Percentiles rank a stretch among this genome's conserved stretches.
phyloP scores from a whole-genome alignment of 92 coral and sea anemone genomes.

The Bergia sp. region DNA sequence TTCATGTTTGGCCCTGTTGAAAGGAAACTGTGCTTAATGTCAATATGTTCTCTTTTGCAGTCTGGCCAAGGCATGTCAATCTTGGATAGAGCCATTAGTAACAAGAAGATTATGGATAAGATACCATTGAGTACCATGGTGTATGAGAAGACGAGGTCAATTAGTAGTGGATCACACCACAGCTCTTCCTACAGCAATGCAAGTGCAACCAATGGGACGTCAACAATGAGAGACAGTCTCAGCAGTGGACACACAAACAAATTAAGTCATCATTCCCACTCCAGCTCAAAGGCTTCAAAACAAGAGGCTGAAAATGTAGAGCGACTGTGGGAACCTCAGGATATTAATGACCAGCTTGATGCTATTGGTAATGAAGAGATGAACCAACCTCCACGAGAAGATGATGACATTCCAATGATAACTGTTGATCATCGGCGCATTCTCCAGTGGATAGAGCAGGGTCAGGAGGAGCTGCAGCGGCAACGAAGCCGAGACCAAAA shows the following conservation, averaged over 20 bases:
- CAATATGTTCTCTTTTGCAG: not conserved
- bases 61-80: constrained; percentile 63
- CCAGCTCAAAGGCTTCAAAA: constrained; percentile 50
- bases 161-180: constrained; percentile 45
- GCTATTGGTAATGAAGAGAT: constrained; percentile 52
- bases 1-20: not conserved
- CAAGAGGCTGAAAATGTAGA: constrained; percentile 47
- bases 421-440: constrained; percentile 83
- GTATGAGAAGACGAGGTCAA: constrained; percentile 51
- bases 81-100: constrained; percentile 81
- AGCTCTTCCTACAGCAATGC: constrained; percentile 59
- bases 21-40: not conserved
- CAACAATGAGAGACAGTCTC: constrained; percentile 60
- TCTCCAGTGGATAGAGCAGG: constrained; percentile 92
- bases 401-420: constrained; percentile 72
- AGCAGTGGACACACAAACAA: constrained; percentile 64
- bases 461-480: constrained; percentile 67
- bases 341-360: constrained; percentile 50
- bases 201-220: constrained; percentile 59
- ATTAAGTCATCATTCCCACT: constrained; percentile 51
- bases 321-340: constrained; percentile 36
- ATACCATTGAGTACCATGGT: constrained; percentile 75
- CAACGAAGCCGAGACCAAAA: constrained; percentile 56
- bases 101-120: constrained; percentile 62
- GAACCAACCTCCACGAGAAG: constrained; percentile 50